phyloP scores from a whole-genome alignment of 2,888 invertebrate genomes.

The Isoperla grammatica region DNA sequence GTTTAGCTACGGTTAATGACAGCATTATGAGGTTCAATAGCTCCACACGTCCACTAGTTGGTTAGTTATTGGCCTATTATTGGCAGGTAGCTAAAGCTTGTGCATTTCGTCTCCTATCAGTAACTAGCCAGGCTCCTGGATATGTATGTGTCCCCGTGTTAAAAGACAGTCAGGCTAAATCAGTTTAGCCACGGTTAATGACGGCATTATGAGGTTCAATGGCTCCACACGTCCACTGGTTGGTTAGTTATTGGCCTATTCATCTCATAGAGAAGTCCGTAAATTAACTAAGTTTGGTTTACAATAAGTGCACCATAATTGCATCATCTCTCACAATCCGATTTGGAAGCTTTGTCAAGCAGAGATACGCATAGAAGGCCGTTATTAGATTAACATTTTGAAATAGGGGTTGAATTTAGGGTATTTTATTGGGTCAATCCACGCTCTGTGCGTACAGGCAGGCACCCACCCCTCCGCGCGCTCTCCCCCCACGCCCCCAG shows the following conservation, averaged over 20 bases:
- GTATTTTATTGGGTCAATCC: constrained; percentile 27
- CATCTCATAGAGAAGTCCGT: background rate
- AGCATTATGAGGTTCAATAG: background rate
- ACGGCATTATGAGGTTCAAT: background rate
- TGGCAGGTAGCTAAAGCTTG: too few species aligned
- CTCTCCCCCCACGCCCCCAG: background rate
- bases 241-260: constrained; percentile 3
- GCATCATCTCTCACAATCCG: constrained; percentile 47
- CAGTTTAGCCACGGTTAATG: background rate
- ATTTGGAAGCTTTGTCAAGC: constrained; percentile 38
- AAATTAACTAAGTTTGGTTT: constrained; percentile 49
- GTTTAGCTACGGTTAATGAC: background rate
- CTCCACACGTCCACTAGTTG: background rate
- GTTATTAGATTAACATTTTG: constrained; percentile 34
- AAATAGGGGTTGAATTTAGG: constrained; percentile 23
- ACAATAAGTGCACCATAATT: constrained; percentile 50
- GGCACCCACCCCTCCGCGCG: background rate
- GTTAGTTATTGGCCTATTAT: constrained; percentile 5
- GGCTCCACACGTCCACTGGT: background rate
- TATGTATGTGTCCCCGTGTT: too few species aligned
- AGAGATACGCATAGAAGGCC: constrained; percentile 8
- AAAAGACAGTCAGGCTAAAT: background rate
- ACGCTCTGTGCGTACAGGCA: constrained; percentile 3
- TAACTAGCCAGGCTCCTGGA: too few species aligned
- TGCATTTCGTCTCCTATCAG: too few species aligned